These are phyloP conservation scores for Sinonovacula constricta DNA, from an alignment of 1,140 invertebrate genomes.

Conservation along the genomic window DNA sequence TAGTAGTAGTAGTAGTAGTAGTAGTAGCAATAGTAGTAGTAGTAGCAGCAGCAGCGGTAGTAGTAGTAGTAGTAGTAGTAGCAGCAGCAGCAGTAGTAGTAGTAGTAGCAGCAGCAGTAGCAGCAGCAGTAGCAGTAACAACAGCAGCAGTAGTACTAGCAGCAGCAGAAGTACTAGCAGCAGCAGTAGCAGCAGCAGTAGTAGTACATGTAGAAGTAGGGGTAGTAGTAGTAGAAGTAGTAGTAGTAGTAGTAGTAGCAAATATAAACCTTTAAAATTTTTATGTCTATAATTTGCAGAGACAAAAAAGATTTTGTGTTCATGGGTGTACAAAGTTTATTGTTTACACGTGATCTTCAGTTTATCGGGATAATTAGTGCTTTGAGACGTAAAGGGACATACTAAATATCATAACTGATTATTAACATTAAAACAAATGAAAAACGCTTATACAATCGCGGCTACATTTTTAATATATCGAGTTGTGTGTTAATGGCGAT, in stretches of 20 bases:
- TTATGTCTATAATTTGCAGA: too few relatives aligned
- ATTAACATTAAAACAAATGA: too few relatives aligned
- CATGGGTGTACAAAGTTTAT: too few relatives aligned
- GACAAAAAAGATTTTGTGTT: too few relatives aligned
- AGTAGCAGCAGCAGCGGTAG: constrained; percentile 12
- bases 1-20: constrained; percentile 42
- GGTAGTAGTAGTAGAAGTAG: constrained; percentile 1
- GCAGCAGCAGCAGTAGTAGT: constrained; percentile 22
- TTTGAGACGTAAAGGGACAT: too few relatives aligned
- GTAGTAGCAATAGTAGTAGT: constrained; percentile 38
- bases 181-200: constrained; percentile 19
- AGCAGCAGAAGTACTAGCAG: constrained; percentile 22
- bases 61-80: constrained; percentile 24
- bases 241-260: neutral
- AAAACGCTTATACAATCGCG: too few relatives aligned
- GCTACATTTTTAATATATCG: too few relatives aligned
- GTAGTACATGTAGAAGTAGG: too few relatives aligned
- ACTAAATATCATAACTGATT: too few relatives aligned
- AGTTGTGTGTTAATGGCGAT: too few relatives aligned
- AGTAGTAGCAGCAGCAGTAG: constrained; percentile 30
- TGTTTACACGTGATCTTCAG: too few relatives aligned
- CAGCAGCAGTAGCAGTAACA: constrained; percentile 27
- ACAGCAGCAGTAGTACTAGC: constrained; percentile 30
- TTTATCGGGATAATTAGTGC: too few relatives aligned
- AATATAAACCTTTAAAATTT: neutral